Evolutionary conservation across 2,888 invertebrate genomes (phyloP).

Genomic region (Lepidocyrtoides sp.): DNA sequence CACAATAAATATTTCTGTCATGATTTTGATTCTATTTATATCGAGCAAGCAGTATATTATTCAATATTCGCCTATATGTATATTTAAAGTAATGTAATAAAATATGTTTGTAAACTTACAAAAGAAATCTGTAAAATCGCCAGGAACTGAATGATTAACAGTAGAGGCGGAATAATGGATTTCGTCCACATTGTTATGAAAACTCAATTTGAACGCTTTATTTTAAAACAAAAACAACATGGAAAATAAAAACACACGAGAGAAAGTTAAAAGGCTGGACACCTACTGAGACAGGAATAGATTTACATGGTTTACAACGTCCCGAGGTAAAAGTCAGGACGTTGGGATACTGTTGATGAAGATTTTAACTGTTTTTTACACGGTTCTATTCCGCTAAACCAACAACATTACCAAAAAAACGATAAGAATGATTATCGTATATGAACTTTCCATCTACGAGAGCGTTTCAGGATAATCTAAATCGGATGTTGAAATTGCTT

Average conservation of each 20-base stretch:
- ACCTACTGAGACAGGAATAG: slow-evolving; percentile 56
- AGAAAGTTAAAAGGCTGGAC: slow-evolving; percentile 55
- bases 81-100: background rate
- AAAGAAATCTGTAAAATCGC: slow-evolving; percentile 63
- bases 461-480: slow-evolving; percentile 56
- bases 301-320: slow-evolving; percentile 44
- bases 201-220: background rate
- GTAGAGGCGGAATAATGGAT: background rate
- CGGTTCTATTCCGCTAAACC: background rate
- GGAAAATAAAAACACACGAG: background rate
- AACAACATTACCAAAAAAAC: background rate
- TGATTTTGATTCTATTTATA: background rate
- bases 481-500: slow-evolving; percentile 61
- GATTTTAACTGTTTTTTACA: background rate
- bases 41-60: background rate
- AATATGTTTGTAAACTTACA: slow-evolving; percentile 47
- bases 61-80: background rate
- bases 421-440: background rate
- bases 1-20: background rate
- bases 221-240: slow-evolving; percentile 27
- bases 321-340: background rate
- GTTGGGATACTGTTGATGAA: background rate
- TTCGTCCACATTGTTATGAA: slow-evolving; percentile 57
- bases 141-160: slow-evolving; percentile 45
- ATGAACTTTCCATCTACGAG: background rate